A percentile compares a stretch with the other conserved stretches of the same genome.
phyloP scores from a whole-genome alignment of 2,113 vertebrate species.

The Aythya baeri region DNA sequence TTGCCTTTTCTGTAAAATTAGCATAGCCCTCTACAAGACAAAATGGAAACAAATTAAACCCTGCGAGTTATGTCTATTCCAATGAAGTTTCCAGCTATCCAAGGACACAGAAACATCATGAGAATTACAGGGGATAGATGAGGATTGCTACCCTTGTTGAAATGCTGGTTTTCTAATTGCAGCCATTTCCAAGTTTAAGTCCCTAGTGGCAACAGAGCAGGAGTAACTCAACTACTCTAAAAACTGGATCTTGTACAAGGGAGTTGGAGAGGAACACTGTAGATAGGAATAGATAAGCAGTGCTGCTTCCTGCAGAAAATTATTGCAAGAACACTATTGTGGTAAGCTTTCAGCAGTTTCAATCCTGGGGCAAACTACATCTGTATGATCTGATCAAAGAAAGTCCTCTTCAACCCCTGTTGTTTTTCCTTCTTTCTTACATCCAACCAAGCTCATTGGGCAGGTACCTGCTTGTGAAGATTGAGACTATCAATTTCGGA shows the following conservation, averaged over 20 bases:
- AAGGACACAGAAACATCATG: neutral
- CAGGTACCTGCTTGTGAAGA: constrained; percentile 92
- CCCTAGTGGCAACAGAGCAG: neutral
- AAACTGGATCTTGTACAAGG: neutral
- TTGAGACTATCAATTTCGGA: constrained; percentile 95
- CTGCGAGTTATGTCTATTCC: neutral
- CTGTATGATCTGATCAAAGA: neutral
- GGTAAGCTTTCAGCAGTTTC: neutral
- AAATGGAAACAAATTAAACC: neutral
- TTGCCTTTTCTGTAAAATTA: neutral
- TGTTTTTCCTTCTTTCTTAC: neutral
- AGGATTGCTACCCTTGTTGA: neutral
- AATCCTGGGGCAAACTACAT: neutral
- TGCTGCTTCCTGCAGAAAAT: neutral
- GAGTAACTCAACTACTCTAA: neutral
- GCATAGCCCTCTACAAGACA: neutral
- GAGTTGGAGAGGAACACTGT: neutral
- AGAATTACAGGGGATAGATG: neutral
- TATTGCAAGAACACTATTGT: neutral
- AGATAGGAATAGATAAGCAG: neutral
- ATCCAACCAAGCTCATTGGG: neutral
- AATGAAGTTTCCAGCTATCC: neutral
- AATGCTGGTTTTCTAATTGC: neutral
- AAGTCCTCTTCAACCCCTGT: neutral
- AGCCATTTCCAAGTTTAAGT: neutral